Evolutionary conservation across 2,888 invertebrate genomes (phyloP), one percentile per base, ranked within the genome.

Genomic region (Phania funesta): DNA sequence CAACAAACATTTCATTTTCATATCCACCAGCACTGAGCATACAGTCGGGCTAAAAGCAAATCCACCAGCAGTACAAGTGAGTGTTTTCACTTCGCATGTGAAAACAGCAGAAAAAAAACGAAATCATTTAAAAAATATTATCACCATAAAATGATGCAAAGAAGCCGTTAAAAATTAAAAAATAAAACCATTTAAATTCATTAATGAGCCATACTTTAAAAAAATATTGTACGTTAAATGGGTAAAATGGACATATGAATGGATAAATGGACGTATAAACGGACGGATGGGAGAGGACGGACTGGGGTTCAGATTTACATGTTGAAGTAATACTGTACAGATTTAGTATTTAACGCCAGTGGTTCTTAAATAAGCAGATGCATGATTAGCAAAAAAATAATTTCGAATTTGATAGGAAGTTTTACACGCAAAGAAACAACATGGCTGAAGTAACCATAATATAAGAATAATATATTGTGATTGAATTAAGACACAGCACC

Each of bases 101-200:
- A 20, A 22, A 46, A 48, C 32, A 64, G 24, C 11, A 35, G 22
- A 48, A 56, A 46, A 56, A 41, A 46, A 29, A 76, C 56, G 65
- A n/a, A 82, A 74, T 70, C 78, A 82, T 82, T 82, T 80, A 81
- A 86, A 88, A 88, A 89, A 89, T 89, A 88, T 89, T 89, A 89
- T 89, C 89, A 87, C 88, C 89, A 89, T 88, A 89, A 88, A 88
- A 88, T 87, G 88, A 84, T 88, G 90, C 87, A 87, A 87, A 87
- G 90, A 87, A 88, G 89, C 89, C 90, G 89, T 89, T 90, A 89
- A 89, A 89, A 90, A 89, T 89, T 89, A 90, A 89, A 87, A 90
- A 68, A 90, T 89, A 88, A 88, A 88, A 87, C 90, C 87, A 90
- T 90, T 90, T 90, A 90, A 90, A 90, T 87, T 90, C 90, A 90